Conservation (phyloP, 2,888 invertebrate species). For the Sinhomidia bicolor region DNA sequence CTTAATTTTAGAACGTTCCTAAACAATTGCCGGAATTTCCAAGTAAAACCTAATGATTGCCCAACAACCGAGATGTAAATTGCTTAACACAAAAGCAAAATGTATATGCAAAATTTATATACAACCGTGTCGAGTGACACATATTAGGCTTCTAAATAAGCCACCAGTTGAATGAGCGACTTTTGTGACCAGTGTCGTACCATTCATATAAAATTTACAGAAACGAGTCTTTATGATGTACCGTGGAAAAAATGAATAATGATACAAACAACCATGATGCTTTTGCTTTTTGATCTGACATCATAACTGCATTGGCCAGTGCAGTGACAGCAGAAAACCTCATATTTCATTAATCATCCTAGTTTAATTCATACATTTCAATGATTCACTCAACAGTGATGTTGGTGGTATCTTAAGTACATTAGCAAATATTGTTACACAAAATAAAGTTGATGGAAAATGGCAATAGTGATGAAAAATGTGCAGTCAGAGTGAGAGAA, state of each 20-base stretch:
- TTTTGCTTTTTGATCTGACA: constrained; percentile 20
- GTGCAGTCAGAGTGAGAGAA: neutral
- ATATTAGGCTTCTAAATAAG: too few relatives aligned
- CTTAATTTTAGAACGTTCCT: neutral
- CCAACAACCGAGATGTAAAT: too few relatives aligned
- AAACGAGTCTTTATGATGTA: neutral
- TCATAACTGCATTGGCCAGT: neutral
- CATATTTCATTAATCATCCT: constrained; percentile 8
- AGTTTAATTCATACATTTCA: neutral
- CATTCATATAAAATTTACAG: neutral
- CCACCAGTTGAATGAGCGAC: too few relatives aligned
- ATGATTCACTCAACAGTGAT: neutral
- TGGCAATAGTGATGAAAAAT: neutral
- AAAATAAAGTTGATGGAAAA: too few relatives aligned
- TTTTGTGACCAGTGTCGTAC: constrained; percentile 4
- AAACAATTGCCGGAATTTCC: neutral
- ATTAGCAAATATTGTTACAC: too few relatives aligned
- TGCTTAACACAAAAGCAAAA: neutral
- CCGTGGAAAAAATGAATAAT: neutral
- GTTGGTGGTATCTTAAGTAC: too few relatives aligned
- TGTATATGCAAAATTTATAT: neutral
- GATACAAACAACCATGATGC: neutral
- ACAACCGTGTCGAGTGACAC: neutral
- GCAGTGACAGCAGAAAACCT: neutral
- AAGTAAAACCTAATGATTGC: neutral